A percentile compares a stretch with the other conserved stretches of the same genome.
These are phyloP conservation scores for Sisyra nigra DNA, from an alignment of 2,888 invertebrate species.

Conservation along the genomic window DNA sequence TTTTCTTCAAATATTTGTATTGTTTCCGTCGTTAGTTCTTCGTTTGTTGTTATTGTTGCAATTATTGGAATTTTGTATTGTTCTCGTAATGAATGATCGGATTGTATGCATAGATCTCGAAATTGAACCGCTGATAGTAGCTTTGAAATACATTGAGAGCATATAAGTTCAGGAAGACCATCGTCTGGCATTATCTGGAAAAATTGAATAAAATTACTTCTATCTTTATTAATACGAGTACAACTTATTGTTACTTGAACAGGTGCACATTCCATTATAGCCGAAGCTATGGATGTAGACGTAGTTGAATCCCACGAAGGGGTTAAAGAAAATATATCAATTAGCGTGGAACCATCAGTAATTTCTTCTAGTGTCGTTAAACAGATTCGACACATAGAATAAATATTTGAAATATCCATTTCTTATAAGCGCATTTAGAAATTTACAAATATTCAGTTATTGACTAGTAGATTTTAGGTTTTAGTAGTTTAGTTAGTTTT, in stretches of 20 bases:
- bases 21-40: neutral
- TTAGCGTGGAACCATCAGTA: neutral
- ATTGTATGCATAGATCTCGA: slow-evolving; percentile 5
- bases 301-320: neutral
- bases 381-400: slow-evolving; percentile 7
- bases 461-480: too few species aligned
- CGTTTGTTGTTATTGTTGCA: neutral
- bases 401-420: slow-evolving; percentile 4
- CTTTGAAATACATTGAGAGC: slow-evolving; percentile 2
- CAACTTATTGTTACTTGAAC: slow-evolving; percentile 1
- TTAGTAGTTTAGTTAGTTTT: too few species aligned
- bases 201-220: neutral
- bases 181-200: slow-evolving; percentile 6
- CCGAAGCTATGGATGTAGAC: slow-evolving; percentile 2
- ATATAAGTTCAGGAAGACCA: slow-evolving; percentile 6
- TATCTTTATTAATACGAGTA: neutral
- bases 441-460: too few species aligned
- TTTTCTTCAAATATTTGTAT: neutral
- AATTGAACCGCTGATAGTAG: slow-evolving; percentile 5
- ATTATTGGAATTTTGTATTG: slow-evolving; percentile 4
- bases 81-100: slow-evolving; percentile 1
- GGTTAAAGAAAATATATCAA: slow-evolving; percentile 6
- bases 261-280: slow-evolving; percentile 8
- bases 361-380: neutral
- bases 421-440: too few species aligned